phyloP scores from a whole-genome alignment of 2,113 vertebrate species.

The Hyla sarda region DNA sequence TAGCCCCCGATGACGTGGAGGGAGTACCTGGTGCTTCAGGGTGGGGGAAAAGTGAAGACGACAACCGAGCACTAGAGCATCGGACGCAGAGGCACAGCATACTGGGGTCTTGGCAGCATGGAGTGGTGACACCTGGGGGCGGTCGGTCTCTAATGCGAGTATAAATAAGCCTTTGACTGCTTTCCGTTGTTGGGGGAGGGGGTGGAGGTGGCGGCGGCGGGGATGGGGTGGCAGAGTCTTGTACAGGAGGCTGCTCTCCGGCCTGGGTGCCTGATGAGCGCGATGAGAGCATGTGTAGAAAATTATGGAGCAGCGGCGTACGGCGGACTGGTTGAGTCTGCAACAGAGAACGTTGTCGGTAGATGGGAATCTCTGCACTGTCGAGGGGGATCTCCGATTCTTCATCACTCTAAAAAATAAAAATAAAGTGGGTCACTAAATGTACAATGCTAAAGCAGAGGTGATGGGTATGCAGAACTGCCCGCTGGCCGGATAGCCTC shows the following conservation, averaged over 20 bases:
- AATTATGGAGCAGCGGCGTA: conserved; percentile 98
- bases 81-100: conserved; percentile 93
- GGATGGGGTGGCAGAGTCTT: conserved; percentile 81
- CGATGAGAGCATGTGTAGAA: conserved; percentile 97
- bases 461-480: not conserved
- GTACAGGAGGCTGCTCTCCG: conserved; percentile 83
- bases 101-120: conserved; percentile 95
- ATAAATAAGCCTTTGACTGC: conserved; percentile 71
- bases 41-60: conserved; percentile 78
- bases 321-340: conserved; percentile 95
- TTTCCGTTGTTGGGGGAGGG: conserved; percentile 76
- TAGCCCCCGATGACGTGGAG: conserved; percentile 76
- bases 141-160: conserved; percentile 82
- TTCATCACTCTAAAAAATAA: conserved; percentile 85
- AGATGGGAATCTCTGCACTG: conserved; percentile 93
- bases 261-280: conserved; percentile 88
- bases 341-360: conserved; percentile 92
- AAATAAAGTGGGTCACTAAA: conserved; percentile 1
- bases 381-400: conserved; percentile 96
- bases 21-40: conserved; percentile 74
- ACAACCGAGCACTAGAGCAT: conserved; percentile 85
- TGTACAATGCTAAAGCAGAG: not conserved
- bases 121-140: conserved; percentile 81
- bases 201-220: conserved; percentile 79
- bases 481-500: too few species aligned